Evolutionary conservation across 2,113 vertebrate species (phyloP), one percentile per base, ranked within the genome.

Genomic region (Paralichthys olivaceus): DNA sequence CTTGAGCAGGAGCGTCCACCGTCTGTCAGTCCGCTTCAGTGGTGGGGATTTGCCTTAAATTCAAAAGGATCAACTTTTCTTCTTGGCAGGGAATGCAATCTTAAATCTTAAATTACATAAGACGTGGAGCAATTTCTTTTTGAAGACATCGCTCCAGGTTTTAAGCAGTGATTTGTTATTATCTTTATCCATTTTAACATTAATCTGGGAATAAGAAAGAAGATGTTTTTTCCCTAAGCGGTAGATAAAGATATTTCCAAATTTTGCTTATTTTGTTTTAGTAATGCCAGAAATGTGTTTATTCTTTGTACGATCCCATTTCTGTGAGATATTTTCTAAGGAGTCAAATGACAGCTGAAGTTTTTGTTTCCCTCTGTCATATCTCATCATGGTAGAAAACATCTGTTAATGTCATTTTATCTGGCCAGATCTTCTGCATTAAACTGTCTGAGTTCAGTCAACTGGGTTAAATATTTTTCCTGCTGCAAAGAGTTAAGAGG

Each of bases 41-140:
- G 70, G 5, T 26, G 60, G 54, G 76, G 68, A 70, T 76, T 82
- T 77, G 40, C 55, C 19, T 64, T n/a, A 8, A 70, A 62, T 72
- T 87, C 32, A 75, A 77, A 54, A 80, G 72, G 69, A 84, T 90
- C 65, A 58, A 14, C 55, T 56, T 56, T 55, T 78, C 29, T 15
- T 78, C 61, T 83, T 78, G 71, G 64, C 66, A 78, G 32, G 62
- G 23, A 14, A 72, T 59, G 71, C 32, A 26, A 53, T 68, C 7
- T 79, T 70, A 61, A 86, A 79, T 79, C 47, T 64, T 22, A 23
- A 70, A 68, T 76, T 73, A 62, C 19, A 77, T 71, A 68, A 73
- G 57, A 66, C 67, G 12, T 9, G 29, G 37, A 77, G 40, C 69
- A 59, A 49, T 80, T 79, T 77, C 23, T 69, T 79, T 78, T 72